Base-by-base conservation (phyloP, 1,140 invertebrate genomes). In the Caerostris extrusa region DNA sequence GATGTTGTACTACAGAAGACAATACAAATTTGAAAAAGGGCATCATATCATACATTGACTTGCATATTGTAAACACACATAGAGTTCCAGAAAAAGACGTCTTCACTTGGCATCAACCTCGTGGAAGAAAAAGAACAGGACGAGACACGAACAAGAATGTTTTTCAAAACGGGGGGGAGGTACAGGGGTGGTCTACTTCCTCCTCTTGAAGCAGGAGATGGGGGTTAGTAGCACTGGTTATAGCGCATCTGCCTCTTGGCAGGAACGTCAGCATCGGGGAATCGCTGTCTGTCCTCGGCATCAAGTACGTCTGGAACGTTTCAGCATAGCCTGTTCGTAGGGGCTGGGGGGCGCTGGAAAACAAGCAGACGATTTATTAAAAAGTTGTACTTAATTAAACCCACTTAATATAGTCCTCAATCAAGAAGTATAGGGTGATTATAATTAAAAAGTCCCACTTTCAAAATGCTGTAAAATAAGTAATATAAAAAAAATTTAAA, bases 141-240 rank as follows among this genome's bases (percentile, higher is more conserved):
- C 50, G 71, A 34, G 34, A 77, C 69, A 77, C 82, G 82, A 7
- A 60, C 55, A 17, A 60, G 17, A n/a, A n/a, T 85, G 57, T 85
- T 60, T 34, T 34, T n/a, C 53, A 14, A 77, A 77, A 50, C 34
- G 71, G 71, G 50, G 50, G 50, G 50, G 50, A 5, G 19, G 71
- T 5, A 14, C 34, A 34, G 50, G 19, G 7, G 53, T 8, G 5
- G 53, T 88, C 55, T 90, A 94, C 77, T 94, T 94, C 85, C 93
- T 90, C 56, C 85, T 90, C 88, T 95, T 94, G 94, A 95, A 95
- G 94, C 95, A 95, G 56, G 95, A 95, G 94, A 95, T 95, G 34
- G 81, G 95, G 95, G 94, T 95, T 95, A 95, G 95, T 95, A 95
- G 69, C 95, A 95, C 94, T 95, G 95, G 92, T 95, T 95, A 91